Evolutionary conservation across 2,888 invertebrate genomes (phyloP).

Genomic region (Cryptus armator): DNA sequence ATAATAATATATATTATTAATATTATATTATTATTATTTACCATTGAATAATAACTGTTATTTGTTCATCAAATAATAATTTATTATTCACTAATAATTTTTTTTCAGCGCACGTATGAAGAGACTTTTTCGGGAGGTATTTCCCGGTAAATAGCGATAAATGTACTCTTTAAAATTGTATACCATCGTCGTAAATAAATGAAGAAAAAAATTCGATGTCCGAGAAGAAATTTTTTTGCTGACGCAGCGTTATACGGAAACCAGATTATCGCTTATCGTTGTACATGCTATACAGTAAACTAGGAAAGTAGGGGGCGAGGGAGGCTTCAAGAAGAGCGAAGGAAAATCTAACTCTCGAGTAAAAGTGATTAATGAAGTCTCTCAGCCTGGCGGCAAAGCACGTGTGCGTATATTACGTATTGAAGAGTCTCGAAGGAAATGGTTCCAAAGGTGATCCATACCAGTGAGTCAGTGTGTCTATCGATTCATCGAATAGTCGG

Average conservation of each 20-base stretch:
- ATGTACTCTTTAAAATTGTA: background rate
- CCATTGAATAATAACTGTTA: too few relatives aligned
- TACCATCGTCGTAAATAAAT: background rate
- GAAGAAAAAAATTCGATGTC: background rate
- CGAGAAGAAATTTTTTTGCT: constrained; percentile 9
- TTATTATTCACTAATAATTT: too few relatives aligned
- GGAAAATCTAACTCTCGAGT: background rate
- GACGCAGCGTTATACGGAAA: constrained; percentile 12
- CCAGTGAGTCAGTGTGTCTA: constrained; percentile 12
- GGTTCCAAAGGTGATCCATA: background rate
- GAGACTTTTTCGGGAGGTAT: too few relatives aligned
- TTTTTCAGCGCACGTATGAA: too few relatives aligned
- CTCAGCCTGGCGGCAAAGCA: constrained; percentile 29
- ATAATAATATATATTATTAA: too few relatives aligned
- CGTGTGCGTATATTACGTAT: constrained; percentile 47
- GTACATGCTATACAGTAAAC: background rate
- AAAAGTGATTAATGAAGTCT: constrained; percentile 50
- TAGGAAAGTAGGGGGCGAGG: too few relatives aligned
- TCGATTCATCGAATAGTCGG: constrained; percentile 33
- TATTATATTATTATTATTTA: too few relatives aligned
- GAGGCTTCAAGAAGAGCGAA: background rate
- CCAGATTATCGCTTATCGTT: constrained; percentile 33
- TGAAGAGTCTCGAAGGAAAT: constrained; percentile 31
- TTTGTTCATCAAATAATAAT: too few relatives aligned
- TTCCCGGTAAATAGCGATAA: background rate